Evolutionary conservation across 2,888 invertebrate species (phyloP), one percentile per base, ranked within the genome.

Genomic region (Sepioteuthis lessoniana): DNA sequence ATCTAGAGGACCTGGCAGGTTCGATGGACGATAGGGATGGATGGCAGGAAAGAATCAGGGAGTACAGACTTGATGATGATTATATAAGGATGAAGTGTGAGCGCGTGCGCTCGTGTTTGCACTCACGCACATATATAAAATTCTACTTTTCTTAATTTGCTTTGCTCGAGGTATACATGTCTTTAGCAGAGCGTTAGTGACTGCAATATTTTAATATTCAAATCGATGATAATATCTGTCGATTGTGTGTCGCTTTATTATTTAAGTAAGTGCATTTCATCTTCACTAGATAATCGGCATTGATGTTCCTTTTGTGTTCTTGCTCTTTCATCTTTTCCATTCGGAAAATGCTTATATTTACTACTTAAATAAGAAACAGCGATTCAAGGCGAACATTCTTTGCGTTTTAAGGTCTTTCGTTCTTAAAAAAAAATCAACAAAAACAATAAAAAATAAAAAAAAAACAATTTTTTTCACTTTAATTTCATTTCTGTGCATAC

Each of bases 211-310:
- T 76, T 76, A 76, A 76, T 76, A 76, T 76, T 76, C 76, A 76
- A 76, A 76, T 76, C n/a, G 5, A 76, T 76, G 76, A n/a, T 76
- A 76, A 31, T 76, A 76, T 76, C 76, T 76, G n/a, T 76, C n/a
- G n/a, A 10, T 16, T 76, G n/a, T 76, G n/a, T 76, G 16, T 76
- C 76, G 13, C n/a, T 76, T 76, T n/a, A 16, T 76, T 76, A n/a
- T 76, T 76, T 16, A 76, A n/a, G 42, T 25, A 76, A 76, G 76
- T 76, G 76, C 16, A 16, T 76, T 76, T 76, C 76, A n/a, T 76
- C 76, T 76, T 76, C 76, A 76, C n/a, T n/a, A n/a, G 76, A n/a
- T 76, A 76, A 76, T 76, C 76, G n/a, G 76, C 28, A 55, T 55
- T 25, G 21, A 55, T 76, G 76, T 76, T 76, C n/a, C n/a, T 35